phyloP scores from a whole-genome alignment of 2,113 vertebrate genomes.

The Calcarius ornatus region DNA sequence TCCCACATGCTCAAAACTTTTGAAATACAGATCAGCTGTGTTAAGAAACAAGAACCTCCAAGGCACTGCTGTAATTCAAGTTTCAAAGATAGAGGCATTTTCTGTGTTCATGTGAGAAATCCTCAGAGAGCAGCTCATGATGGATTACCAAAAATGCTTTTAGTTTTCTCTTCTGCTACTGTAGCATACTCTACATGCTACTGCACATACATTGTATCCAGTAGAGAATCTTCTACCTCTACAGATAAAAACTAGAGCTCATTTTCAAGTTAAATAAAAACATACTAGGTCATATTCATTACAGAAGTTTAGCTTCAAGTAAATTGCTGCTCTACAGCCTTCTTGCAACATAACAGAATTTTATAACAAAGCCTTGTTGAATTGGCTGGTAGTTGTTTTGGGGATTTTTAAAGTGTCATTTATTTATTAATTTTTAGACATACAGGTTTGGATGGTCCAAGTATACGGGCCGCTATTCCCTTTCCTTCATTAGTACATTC shows the following conservation, averaged over 20 bases:
- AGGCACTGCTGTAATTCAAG: not conserved
- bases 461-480: constrained; percentile 91
- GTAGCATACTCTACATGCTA: no score
- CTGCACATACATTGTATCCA: not conserved
- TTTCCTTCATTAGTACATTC: constrained; percentile 87
- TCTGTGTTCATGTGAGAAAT: not conserved
- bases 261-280: not conserved
- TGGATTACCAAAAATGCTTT: not conserved
- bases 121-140: not conserved
- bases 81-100: not conserved
- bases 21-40: not conserved
- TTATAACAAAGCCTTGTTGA: not conserved
- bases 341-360: not conserved
- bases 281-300: not conserved
- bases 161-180: not conserved
- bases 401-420: not conserved
- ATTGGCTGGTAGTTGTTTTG: not conserved
- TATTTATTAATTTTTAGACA: constrained; percentile 36
- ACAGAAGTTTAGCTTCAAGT: not conserved
- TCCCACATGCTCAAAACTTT: not conserved
- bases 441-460: constrained; percentile 94
- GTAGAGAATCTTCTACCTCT: not conserved
- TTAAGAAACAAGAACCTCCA: not conserved
- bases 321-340: not conserved
- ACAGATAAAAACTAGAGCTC: not conserved